These are phyloP conservation scores for Nibea coibor DNA, from an alignment of 2,113 vertebrate genomes.

Conservation along the genomic window DNA sequence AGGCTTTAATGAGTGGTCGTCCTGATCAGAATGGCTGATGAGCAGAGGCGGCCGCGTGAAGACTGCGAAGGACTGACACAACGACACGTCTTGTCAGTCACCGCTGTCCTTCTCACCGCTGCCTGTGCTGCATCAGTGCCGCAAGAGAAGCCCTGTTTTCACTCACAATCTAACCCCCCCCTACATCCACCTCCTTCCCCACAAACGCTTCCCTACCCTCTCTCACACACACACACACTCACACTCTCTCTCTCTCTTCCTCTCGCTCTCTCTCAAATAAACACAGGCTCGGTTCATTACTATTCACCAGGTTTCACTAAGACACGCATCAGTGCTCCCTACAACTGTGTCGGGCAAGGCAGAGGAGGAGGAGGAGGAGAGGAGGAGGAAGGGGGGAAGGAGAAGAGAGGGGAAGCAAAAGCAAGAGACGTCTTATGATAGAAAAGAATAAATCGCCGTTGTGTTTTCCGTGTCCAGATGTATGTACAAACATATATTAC, in stretches of 20 bases:
- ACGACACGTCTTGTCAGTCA: slow-evolving; percentile 65
- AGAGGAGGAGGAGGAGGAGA: slow-evolving; percentile 32
- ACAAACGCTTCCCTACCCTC: slow-evolving; percentile 57
- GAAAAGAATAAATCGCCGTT: slow-evolving; percentile 66
- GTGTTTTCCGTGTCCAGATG: slow-evolving; percentile 61
- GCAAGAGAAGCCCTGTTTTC: slow-evolving; percentile 73
- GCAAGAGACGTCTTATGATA: slow-evolving; percentile 58
- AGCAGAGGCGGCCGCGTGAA: slow-evolving; percentile 38
- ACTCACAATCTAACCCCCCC: slow-evolving; percentile 56
- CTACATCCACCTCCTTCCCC: slow-evolving; percentile 44
- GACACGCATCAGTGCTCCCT: slow-evolving; percentile 79
- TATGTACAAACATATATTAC: slow-evolving; percentile 68
- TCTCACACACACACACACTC: no score
- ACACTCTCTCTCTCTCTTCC: slow-evolving; percentile 54
- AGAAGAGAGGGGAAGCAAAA: slow-evolving; percentile 16
- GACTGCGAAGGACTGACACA: slow-evolving; percentile 59
- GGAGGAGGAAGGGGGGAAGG: slow-evolving; percentile 35
- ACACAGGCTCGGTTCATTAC: slow-evolving; percentile 85
- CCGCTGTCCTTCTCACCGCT: slow-evolving; percentile 60
- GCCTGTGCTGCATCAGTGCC: slow-evolving; percentile 78
- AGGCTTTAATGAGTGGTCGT: slow-evolving; percentile 44
- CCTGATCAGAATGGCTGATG: slow-evolving; percentile 49
- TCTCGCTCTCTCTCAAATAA: slow-evolving; percentile 78
- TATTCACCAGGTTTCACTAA: slow-evolving; percentile 84
- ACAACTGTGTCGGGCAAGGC: slow-evolving; percentile 58